Evolutionary conservation across 2,797 vertebrate species (phyloP), one percentile per base, ranked within the genome.

Genomic region (Platalea minor): DNA sequence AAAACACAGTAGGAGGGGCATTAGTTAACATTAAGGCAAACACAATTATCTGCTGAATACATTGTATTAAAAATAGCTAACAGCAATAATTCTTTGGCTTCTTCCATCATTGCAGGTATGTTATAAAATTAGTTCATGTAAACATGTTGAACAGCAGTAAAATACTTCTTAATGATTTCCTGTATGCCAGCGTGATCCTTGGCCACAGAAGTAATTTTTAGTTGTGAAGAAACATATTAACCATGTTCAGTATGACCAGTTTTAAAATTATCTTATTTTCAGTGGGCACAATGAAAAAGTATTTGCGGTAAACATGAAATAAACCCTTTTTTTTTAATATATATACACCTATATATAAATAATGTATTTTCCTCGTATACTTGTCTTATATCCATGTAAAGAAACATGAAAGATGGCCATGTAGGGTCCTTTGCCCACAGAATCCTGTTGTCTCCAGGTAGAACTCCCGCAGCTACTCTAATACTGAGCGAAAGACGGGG

Each of bases 1-100:
- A 88, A 93, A 95, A 84, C 91, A 91, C 96, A 95, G 91, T 96
- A 95, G 90, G 95, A 93, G 85, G 78, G 86, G 86, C 93, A 96
- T 97, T 95, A 96, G 95, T 96, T 96, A 96, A 95, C 93, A 95
- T 95, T 95, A 96, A 95, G 87, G 84, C 64, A 96, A 95, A 96
- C 85, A 89, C 70, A 95, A 91, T 95, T 95, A 96, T 91, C 88
- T 95, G 85, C 89, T 97, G 92, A 93, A 68, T 95, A 85, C 65
- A 85, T 77, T 87, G 83, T 96, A 93, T 91, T 96, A 95, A 95
- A 94, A 94, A 96, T 82, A 92, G 86, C 85, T 89, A 74, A 53
- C 63, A 88, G 85, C 61, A 82, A 60, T 91, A 93, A 78, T 77
- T 95, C 83, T 76, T 94, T 67, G 74, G 28, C 79, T 92, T 91